Percentiles rank a stretch among this genome's conserved stretches.
Evolutionary conservation across 2,888 invertebrate genomes (phyloP).

Genomic region (Conchocele bisecta): DNA sequence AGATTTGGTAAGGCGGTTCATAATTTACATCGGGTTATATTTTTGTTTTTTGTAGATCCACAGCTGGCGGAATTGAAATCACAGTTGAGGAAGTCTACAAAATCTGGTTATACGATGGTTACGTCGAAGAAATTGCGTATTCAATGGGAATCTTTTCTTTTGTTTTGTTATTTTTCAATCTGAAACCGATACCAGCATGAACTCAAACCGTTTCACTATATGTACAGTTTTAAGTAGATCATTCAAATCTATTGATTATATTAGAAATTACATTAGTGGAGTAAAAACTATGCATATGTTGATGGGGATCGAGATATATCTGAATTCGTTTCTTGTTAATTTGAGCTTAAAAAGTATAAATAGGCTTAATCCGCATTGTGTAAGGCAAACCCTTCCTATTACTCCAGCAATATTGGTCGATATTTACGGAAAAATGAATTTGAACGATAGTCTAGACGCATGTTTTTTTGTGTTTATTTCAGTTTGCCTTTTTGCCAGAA

Average conservation of each 20-base stretch:
- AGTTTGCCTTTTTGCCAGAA: slow-evolving; percentile 10
- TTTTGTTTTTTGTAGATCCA: neutral
- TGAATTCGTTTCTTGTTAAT: neutral
- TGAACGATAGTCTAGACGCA: neutral
- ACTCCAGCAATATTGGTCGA: neutral
- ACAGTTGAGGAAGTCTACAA: neutral
- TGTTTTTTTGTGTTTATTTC: slow-evolving; percentile 4
- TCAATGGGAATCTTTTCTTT: slow-evolving; percentile 17
- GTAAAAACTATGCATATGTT: slow-evolving; percentile 8
- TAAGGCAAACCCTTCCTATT: neutral
- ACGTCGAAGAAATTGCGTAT: slow-evolving; percentile 5
- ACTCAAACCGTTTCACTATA: neutral
- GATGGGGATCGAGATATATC: neutral
- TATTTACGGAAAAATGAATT: neutral
- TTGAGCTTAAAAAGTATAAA: slow-evolving; percentile 6
- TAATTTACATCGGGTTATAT: neutral
- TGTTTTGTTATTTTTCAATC: slow-evolving; percentile 8
- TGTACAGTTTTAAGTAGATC: slow-evolving; percentile 11
- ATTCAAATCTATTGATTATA: neutral
- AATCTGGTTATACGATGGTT: slow-evolving; percentile 9
- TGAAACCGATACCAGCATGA: neutral
- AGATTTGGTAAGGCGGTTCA: neutral
- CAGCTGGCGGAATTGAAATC: neutral
- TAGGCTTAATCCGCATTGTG: slow-evolving; percentile 3
- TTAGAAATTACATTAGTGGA: slow-evolving; percentile 23